A percentile compares a stretch with the other conserved stretches of the same genome.
Conservation (phyloP, 2,888 invertebrate species). For the Limnephilus rhombicus region DNA sequence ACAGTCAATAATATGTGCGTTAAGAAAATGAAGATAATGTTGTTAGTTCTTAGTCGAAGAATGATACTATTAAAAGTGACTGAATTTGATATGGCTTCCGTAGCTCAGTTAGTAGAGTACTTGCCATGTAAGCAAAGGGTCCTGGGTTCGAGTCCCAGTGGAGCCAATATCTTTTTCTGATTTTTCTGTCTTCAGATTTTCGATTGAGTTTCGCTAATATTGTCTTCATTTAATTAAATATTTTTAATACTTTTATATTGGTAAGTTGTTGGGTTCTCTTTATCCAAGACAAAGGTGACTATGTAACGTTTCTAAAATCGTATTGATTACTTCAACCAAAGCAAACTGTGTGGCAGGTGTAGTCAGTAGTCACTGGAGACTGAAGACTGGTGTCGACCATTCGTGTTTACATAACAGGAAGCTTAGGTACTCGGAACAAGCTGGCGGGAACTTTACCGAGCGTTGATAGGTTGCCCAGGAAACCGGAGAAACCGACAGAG, state of each 20-base stretch:
- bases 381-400: neutral
- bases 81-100: too few species aligned
- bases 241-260: neutral
- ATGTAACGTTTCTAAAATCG: neutral
- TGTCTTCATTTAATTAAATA: too few species aligned
- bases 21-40: too few species aligned
- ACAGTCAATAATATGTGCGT: too few species aligned
- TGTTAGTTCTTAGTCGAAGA: too few species aligned
- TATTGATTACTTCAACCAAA: neutral
- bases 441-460: neutral
- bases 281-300: neutral
- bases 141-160: too few species aligned
- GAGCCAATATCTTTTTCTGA: too few species aligned
- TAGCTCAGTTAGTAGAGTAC: too few species aligned
- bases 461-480: neutral
- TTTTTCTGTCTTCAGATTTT: too few species aligned
- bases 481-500: neutral
- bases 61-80: too few species aligned
- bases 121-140: too few species aligned
- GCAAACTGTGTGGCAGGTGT: neutral
- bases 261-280: neutral
- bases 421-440: neutral
- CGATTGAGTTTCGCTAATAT: too few species aligned
- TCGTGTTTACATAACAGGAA: neutral
- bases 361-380: neutral